phyloP scores from a whole-genome alignment of 2,888 invertebrate genomes.

The Coronaproctus castanopsis region DNA sequence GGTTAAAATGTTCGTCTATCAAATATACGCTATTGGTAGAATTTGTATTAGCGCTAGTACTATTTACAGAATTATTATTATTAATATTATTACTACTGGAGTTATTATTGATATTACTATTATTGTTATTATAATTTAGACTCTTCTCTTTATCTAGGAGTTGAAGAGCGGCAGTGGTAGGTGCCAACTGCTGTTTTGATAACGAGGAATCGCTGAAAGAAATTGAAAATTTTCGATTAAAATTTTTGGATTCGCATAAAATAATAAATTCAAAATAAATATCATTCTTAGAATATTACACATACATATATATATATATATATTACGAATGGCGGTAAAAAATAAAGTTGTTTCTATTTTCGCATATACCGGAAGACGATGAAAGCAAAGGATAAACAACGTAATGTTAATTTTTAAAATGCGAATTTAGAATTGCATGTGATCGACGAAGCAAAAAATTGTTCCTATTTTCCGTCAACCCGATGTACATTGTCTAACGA shows the following conservation, averaged over 20 bases:
- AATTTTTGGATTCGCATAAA: constrained; percentile 2
- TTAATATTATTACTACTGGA: neutral
- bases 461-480: too few relatives aligned
- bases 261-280: constrained; percentile 3
- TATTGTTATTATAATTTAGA: constrained; percentile 9
- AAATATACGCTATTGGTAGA: constrained; percentile 38
- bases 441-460: too few relatives aligned
- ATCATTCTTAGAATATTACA: too few relatives aligned
- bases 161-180: neutral
- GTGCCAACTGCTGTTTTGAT: constrained; percentile 37
- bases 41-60: constrained; percentile 7
- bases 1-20: constrained; percentile 47
- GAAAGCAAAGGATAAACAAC: too few relatives aligned
- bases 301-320: too few relatives aligned
- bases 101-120: constrained; percentile 6
- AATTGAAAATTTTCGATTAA: constrained; percentile 20
- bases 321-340: too few relatives aligned
- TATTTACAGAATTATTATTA: constrained; percentile 10
- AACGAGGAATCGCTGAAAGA: constrained; percentile 44
- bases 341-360: too few relatives aligned
- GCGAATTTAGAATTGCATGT: too few relatives aligned
- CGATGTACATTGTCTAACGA: too few relatives aligned
- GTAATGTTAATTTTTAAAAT: too few relatives aligned
- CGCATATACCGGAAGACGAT: too few relatives aligned
- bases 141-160: constrained; percentile 32